Conservation (phyloP, 1,140 invertebrate species). For the Tetragonula clypearis region DNA sequence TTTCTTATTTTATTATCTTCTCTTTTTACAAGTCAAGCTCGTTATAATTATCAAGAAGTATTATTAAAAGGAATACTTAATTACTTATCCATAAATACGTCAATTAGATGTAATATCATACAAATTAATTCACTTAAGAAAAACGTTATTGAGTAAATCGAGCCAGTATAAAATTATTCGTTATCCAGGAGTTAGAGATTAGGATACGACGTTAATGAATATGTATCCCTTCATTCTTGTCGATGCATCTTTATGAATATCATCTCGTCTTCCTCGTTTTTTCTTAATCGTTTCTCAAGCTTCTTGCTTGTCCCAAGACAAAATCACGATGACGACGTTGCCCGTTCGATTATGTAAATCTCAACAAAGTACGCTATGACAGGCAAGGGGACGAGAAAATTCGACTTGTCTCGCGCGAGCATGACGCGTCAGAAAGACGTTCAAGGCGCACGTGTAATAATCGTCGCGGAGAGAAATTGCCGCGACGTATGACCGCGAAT, state of each 20-base stretch:
- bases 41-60: too few species aligned
- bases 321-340: not conserved
- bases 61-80: too few species aligned
- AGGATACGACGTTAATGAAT: not conserved
- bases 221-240: not conserved
- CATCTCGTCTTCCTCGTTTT: too few species aligned
- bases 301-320: too few species aligned
- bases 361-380: not conserved
- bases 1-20: too few species aligned
- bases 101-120: too few species aligned
- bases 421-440: not conserved
- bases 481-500: too few species aligned
- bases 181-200: not conserved
- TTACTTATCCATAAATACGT: too few species aligned
- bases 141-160: not conserved
- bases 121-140: too few species aligned
- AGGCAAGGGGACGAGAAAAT: not conserved
- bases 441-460: not conserved
- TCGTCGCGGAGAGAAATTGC: not conserved
- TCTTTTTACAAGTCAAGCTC: too few species aligned
- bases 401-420: not conserved
- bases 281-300: not conserved
- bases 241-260: not conserved
- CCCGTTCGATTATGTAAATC: constrained; percentile 32
- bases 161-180: not conserved